phyloP scores from a whole-genome alignment of 2,113 vertebrate genomes.

The Strix aluco region DNA sequence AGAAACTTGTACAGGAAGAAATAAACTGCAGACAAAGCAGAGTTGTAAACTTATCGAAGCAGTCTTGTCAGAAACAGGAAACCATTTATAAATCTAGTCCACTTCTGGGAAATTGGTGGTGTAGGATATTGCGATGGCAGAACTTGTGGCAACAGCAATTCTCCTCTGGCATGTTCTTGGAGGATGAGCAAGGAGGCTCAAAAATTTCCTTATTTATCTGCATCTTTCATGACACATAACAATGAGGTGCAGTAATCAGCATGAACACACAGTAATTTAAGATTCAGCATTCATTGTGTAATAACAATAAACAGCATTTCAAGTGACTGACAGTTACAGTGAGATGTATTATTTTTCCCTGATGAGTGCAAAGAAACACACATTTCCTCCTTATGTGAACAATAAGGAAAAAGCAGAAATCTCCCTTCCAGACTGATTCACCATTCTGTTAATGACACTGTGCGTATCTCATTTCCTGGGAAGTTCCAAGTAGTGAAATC shows the following conservation, averaged over 20 bases:
- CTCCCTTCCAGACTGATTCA: background rate
- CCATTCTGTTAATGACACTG: background rate
- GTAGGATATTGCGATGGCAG: background rate
- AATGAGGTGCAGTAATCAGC: background rate
- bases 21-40: constrained; percentile 13
- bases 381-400: fast-evolving
- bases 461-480: background rate
- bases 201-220: background rate
- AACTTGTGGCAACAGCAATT: background rate
- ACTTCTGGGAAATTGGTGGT: background rate
- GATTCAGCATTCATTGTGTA: background rate
- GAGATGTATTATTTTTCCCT: background rate
- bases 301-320: background rate
- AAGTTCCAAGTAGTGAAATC: background rate
- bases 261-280: background rate
- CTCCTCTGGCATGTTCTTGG: background rate
- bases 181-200: background rate
- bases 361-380: background rate
- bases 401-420: background rate
- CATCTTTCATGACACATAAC: background rate
- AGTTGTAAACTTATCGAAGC: background rate
- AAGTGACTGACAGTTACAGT: background rate
- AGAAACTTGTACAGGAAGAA: constrained; percentile 23
- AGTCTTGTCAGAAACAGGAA: background rate
- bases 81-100: background rate